Evolutionary conservation across 2,888 invertebrate species (phyloP).

Genomic region (Minunthozetes semirufus): DNA sequence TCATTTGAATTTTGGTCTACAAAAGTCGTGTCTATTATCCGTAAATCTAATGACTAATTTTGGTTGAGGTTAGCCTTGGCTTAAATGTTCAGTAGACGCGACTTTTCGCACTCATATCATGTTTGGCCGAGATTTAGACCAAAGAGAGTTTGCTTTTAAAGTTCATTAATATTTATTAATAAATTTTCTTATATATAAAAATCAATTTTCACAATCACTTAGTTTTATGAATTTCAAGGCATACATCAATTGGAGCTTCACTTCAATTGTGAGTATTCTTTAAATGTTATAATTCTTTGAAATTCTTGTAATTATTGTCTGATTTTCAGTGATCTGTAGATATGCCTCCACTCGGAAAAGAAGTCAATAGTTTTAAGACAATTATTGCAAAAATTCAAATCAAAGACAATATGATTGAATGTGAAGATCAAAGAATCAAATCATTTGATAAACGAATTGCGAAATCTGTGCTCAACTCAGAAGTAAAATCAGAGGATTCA

Average conservation of each 20-base stretch:
- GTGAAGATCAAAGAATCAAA: neutral
- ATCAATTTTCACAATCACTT: neutral
- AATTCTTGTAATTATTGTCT: neutral
- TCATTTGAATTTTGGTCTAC: neutral
- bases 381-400: too few relatives aligned
- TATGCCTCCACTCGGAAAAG: neutral
- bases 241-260: neutral
- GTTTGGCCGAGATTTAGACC: neutral
- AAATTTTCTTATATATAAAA: neutral
- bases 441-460: neutral
- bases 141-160: neutral
- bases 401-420: too few relatives aligned
- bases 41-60: neutral
- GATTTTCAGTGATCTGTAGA: neutral
- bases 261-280: neutral
- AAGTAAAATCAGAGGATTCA: neutral
- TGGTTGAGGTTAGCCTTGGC: slow-evolving; percentile 6
- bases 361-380: too few relatives aligned
- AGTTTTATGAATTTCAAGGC: neutral
- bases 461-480: neutral
- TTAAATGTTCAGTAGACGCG: neutral
- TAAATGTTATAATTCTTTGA: neutral
- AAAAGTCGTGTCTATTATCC: neutral
- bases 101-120: neutral
- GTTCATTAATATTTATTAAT: slow-evolving; percentile 12